Evolutionary conservation across 2,888 invertebrate species (phyloP), one percentile per base, ranked within the genome.

Genomic region (Leucania comma): DNA sequence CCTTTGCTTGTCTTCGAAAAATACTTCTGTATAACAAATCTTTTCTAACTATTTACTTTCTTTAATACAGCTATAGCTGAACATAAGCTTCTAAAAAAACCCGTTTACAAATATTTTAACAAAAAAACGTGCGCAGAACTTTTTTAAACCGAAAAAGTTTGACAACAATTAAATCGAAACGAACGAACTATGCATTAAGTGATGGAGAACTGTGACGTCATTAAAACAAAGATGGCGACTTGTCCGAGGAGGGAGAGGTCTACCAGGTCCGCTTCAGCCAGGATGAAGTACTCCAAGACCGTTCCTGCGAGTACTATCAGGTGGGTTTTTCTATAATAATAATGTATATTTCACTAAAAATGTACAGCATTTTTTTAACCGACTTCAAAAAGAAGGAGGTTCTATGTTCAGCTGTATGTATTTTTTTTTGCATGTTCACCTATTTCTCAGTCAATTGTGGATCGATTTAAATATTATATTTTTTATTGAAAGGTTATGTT

Each of bases 201-300:
- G 71, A 66, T 68, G 68, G 77, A 72, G 4, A 61, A 48, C 58
- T 74, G 78, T 85, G 86, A 85, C 74, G 71, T 76, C 46, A 77
- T 58, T 68, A 79, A 87, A 73, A n/a, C 53, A 4, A 80, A 87
- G 76, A 90, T 90, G 90, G 88, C 95, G 83, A 95, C 95, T 35
- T 95, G 95, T 83, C 95, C 95, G 5, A 89, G 95, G 77, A 88
- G 92, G 68, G 91, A 91, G 72, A 89, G 94, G 57, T 92, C 95
- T 5, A 83, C 90, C 24, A 89, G 95, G 70, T 93, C 94, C 1
- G 89, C 92, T 46, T 93, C 94, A 0, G 86, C 93, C 42, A 91
- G 94, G 75, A 84, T 95, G 82, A 95, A 95, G 73, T 95, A 95
- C 81, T 95, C 95, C 29, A 95, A 95, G 82, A 95, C 95, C 0